Conservation (phyloP, 2,888 invertebrate genomes). For the Amphipyra berbera region DNA sequence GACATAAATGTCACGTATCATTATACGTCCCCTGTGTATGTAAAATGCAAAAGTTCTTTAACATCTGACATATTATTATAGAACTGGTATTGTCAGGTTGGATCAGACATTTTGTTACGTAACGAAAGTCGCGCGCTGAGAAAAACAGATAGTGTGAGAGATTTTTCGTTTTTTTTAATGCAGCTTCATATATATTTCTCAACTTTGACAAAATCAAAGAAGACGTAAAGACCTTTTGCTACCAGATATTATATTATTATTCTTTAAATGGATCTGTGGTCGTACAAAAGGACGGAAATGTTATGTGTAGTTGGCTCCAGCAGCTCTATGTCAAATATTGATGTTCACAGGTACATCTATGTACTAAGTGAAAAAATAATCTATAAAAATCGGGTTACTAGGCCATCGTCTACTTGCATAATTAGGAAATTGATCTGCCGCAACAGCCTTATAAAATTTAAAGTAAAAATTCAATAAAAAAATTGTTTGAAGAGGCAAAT, state of each 20-base stretch:
- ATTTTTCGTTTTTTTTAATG: not conserved
- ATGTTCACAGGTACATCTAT: too few relatives aligned
- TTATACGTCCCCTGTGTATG: conserved; percentile 3
- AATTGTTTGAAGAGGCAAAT: too few relatives aligned
- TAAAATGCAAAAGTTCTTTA: conserved; percentile 40
- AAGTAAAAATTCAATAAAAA: too few relatives aligned
- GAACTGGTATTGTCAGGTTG: conserved; percentile 29
- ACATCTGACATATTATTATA: conserved; percentile 26
- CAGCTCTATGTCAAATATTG: too few relatives aligned
- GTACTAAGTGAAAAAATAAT: too few relatives aligned
- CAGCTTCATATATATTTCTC: not conserved
- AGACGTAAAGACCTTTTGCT: not conserved
- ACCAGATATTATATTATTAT: not conserved
- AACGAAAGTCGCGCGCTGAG: conserved; percentile 14
- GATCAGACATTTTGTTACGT: conserved; percentile 18
- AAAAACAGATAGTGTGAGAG: conserved; percentile 1
- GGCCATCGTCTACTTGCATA: too few relatives aligned
- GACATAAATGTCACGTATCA: conserved; percentile 15
- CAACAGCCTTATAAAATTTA: too few relatives aligned
- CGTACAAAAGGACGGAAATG: not conserved
- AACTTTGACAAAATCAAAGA: not conserved
- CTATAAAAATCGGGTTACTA: too few relatives aligned
- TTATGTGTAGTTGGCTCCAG: too few relatives aligned
- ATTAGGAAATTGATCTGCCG: too few relatives aligned
- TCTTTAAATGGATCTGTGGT: not conserved